These are phyloP conservation scores for Sylvia atricapilla DNA, from an alignment of 2,113 vertebrate species.

Conservation along the genomic window DNA sequence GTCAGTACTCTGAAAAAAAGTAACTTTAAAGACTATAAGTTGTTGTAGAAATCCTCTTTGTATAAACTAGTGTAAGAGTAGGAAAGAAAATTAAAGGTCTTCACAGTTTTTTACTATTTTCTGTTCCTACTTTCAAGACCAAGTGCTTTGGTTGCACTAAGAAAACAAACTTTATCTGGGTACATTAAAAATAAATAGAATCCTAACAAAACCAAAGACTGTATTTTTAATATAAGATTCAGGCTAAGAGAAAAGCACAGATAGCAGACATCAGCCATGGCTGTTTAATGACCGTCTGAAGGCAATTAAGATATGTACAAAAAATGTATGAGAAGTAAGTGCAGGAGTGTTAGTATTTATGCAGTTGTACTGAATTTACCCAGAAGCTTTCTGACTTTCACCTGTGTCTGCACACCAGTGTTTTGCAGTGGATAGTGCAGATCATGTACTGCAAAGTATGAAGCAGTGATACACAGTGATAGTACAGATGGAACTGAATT, in stretches of 20 bases:
- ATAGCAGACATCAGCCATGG: background rate
- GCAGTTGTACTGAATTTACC: background rate
- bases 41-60: background rate
- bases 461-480: background rate
- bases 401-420: fast-evolving
- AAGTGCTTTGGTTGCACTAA: background rate
- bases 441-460: background rate
- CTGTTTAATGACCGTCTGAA: background rate
- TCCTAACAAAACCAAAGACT: background rate
- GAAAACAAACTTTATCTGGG: background rate
- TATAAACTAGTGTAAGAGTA: background rate
- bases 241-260: background rate
- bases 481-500: background rate
- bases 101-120: background rate
- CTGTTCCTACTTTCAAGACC: background rate
- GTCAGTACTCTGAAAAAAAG: background rate
- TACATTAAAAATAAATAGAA: background rate
- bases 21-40: background rate
- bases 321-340: background rate
- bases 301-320: background rate
- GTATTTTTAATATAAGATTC: background rate
- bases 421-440: background rate
- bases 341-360: background rate
- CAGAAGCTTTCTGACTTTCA: background rate
- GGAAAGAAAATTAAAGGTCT: background rate